Evolutionary conservation across 2,797 vertebrate species (phyloP).

Genomic region (Malacoctenus gilli): DNA sequence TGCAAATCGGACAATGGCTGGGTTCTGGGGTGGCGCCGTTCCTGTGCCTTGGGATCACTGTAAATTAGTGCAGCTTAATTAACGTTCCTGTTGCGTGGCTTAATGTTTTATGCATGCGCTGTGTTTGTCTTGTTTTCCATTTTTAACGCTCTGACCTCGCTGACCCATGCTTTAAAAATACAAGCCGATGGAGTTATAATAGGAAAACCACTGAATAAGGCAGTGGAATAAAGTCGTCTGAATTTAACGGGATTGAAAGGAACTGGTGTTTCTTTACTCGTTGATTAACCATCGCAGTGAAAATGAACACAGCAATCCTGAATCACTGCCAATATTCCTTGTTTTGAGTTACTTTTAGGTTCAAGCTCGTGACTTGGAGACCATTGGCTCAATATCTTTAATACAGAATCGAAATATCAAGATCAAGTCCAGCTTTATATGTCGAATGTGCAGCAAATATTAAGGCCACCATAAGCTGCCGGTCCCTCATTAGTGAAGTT

Average conservation of each 20-base stretch:
- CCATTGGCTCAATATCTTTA: no score
- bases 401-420: no score
- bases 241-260: no score
- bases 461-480: conserved; percentile 35
- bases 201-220: no score
- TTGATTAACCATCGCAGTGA: no score
- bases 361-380: no score
- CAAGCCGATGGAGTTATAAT: background rate
- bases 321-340: no score
- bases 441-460: conserved; percentile 22
- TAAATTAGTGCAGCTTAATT: conserved; percentile 38
- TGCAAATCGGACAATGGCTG: conserved; percentile 21
- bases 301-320: no score
- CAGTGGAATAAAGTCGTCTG: no score
- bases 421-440: no score
- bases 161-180: background rate
- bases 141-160: conserved; percentile 7
- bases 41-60: conserved; percentile 19
- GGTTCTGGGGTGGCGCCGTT: conserved; percentile 15
- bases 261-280: no score
- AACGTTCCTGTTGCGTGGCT: background rate
- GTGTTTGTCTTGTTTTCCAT: conserved; percentile 3
- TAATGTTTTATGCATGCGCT: conserved; percentile 4
- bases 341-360: no score
- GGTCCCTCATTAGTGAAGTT: conserved; percentile 44